Evolutionary conservation across 2,797 vertebrate genomes (phyloP).

Genomic region (Pogoniulus pusillus): DNA sequence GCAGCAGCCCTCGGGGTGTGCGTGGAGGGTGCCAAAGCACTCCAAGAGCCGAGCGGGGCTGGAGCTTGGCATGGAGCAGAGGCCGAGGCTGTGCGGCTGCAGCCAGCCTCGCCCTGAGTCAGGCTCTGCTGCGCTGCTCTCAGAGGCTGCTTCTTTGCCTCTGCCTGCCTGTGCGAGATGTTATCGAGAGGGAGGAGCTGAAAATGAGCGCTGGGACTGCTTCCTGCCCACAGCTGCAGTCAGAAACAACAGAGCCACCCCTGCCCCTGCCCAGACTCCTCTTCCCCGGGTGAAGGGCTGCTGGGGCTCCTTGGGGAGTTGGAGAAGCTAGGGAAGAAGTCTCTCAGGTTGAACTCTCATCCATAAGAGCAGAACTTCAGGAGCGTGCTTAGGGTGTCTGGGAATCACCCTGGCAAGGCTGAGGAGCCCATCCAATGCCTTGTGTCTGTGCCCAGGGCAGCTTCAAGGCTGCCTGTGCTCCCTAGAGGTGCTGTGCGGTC

Average conservation of each 20-base stretch:
- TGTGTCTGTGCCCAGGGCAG: accelerated
- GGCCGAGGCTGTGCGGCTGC: neutral
- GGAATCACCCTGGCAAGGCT: neutral
- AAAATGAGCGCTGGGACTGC: neutral
- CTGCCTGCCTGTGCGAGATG: constrained; percentile 10
- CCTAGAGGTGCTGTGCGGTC: neutral
- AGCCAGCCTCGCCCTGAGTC: neutral
- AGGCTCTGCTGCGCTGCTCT: neutral
- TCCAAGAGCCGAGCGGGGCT: accelerated
- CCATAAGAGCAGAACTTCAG: neutral
- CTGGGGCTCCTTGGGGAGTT: neutral
- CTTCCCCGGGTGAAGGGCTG: neutral
- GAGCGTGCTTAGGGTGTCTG: neutral
- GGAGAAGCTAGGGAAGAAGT: neutral
- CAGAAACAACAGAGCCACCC: constrained; percentile 30
- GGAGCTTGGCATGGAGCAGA: neutral
- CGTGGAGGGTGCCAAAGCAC: accelerated
- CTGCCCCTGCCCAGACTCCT: neutral
- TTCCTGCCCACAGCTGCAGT: constrained; percentile 33
- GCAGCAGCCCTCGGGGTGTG: neutral
- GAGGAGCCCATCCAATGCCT: neutral
- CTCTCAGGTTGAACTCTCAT: neutral
- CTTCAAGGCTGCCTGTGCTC: neutral
- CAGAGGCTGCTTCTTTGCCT: constrained; percentile 24
- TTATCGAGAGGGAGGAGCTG: constrained; percentile 60